Evolutionary conservation across 1,140 invertebrate species (phyloP).

Genomic region (Ptiloglossa arizonensis): DNA sequence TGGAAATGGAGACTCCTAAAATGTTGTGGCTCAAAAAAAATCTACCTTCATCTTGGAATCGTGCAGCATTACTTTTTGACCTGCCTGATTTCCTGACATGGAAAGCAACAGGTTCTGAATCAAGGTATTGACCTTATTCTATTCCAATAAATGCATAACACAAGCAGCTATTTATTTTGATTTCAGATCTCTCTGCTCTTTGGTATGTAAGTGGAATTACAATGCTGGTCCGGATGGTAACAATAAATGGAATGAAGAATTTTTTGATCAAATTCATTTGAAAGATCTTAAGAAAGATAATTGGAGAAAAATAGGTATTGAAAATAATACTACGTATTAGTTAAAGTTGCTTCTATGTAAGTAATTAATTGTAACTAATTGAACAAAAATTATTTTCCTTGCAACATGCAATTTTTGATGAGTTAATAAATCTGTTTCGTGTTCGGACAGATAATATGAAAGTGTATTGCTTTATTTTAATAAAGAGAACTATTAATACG

Average conservation of each 20-base stretch:
- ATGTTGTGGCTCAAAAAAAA: conserved; percentile 96
- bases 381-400: not conserved
- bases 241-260: conserved; percentile 89
- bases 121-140: conserved; percentile 81
- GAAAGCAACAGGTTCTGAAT: conserved; percentile 90
- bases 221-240: conserved; percentile 83
- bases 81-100: conserved; percentile 97
- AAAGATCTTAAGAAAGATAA: conserved; percentile 87
- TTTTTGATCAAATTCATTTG: conserved; percentile 89
- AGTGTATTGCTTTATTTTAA: conserved; percentile 47
- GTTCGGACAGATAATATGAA: conserved; percentile 41
- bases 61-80: conserved; percentile 92
- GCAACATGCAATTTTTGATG: not conserved
- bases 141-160: not conserved
- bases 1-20: conserved; percentile 98
- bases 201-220: conserved; percentile 98
- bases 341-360: not conserved
- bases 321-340: conserved; percentile 12
- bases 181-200: conserved; percentile 92
- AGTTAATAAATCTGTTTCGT: conserved; percentile 24
- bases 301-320: conserved; percentile 89
- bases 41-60: conserved; percentile 86
- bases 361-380: not conserved
- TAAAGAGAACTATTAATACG: conserved; percentile 57
- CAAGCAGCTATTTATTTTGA: conserved; percentile 23